These are phyloP conservation scores for Xyliphius kryptos DNA, from an alignment of 2,113 vertebrate genomes.

Conservation along the genomic window DNA sequence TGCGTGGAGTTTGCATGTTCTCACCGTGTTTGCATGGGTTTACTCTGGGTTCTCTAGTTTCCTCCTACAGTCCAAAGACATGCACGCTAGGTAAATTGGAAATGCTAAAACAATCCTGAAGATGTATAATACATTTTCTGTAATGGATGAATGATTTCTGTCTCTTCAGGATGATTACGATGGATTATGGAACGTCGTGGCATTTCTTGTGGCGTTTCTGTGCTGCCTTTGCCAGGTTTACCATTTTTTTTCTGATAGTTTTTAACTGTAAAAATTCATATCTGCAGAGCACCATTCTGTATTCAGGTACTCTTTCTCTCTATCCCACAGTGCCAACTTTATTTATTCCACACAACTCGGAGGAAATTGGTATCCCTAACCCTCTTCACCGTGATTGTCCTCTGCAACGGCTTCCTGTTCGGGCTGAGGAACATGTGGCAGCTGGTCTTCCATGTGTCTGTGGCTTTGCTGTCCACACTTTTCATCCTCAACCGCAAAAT, in stretches of 20 bases:
- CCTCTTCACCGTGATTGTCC: slow-evolving; percentile 65
- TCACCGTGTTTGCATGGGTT: too few relatives aligned
- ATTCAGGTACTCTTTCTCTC: not conserved
- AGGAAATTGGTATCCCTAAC: slow-evolving; percentile 71
- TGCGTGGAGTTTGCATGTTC: too few relatives aligned
- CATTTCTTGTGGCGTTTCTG: slow-evolving; percentile 82
- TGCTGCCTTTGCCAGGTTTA: slow-evolving; percentile 82
- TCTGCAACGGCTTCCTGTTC: slow-evolving; percentile 79
- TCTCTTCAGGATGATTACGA: slow-evolving; percentile 85
- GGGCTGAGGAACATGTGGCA: slow-evolving; percentile 84
- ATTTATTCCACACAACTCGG: slow-evolving; percentile 80
- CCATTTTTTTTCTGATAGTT: too few relatives aligned
- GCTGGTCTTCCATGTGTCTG: slow-evolving; percentile 81
- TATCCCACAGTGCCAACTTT: slow-evolving; percentile 78
- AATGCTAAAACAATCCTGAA: too few relatives aligned
- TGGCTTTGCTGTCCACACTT: slow-evolving; percentile 74
- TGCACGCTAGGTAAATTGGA: too few relatives aligned
- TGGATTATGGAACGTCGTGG: slow-evolving; percentile 77
- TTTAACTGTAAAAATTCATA: too few relatives aligned
- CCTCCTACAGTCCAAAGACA: too few relatives aligned
- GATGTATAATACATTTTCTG: too few relatives aligned
- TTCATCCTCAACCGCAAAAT: slow-evolving; percentile 78
- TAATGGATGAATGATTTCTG: too few relatives aligned
- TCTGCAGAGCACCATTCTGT: too few relatives aligned
- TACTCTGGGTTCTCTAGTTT: too few relatives aligned